Base-by-base conservation (phyloP, 1,140 invertebrate species). In the Zaprionus taronus region DNA sequence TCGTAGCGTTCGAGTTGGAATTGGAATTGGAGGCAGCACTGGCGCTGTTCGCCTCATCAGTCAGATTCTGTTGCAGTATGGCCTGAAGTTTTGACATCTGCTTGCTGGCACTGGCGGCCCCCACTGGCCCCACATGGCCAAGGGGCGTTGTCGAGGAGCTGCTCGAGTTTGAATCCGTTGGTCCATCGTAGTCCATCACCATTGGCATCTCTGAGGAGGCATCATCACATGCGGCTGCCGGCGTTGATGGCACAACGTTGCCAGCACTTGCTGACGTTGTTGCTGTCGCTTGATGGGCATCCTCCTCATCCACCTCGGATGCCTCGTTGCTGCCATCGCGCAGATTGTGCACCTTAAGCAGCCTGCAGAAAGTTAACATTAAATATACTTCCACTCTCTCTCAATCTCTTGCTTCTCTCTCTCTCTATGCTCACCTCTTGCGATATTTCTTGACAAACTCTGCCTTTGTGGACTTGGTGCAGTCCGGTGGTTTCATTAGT, bases 331-430 rank as follows among this genome's bases (percentile, higher is more conserved):
- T 95, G 76, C 94, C 94, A 34, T 95, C 94, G 73, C 95, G 94
- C 31, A 96, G 94, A 80, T 96, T 95, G 86, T 96, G 95, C 72
- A 95, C 95, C 83, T 95, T 94, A 7, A 97, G 93, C 55, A 97
- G 94, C 86, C 96, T 96, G 91, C 9, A 93, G 93, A 11, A 44
- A 53, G 9, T 61, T 4, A 53, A 66, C 20, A 38, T 26, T 55
- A n/a, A 4, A 58, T 17, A 28, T 6, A 20, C 26, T 17, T 5
- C 6, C 2, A 7, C 0, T 7, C 4, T 14, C 7, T 51, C 7
- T 11, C 24, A 1, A 20, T 20, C 20, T 20, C 20, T 20, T 20
- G 20, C 20, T 20, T 24, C 24, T 5, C 24, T 26, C 24, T 22
- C 7, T 34, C 9, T 34, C 20, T 44, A 7, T 14, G 11, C 36